phyloP scores from a whole-genome alignment of 1,140 invertebrate species.

The Hycleus cichorii region DNA sequence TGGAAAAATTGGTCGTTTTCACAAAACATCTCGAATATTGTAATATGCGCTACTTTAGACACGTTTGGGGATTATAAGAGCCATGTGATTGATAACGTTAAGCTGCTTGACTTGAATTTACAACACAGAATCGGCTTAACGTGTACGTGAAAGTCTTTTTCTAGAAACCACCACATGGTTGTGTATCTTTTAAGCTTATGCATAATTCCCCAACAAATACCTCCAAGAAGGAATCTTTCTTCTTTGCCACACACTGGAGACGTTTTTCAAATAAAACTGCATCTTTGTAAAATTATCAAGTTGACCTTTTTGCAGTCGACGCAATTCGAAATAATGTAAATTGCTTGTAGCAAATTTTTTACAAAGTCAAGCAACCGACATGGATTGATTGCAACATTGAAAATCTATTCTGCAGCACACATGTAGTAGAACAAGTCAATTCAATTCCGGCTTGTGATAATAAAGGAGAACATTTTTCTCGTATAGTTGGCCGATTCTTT shows the following conservation, averaged over 20 bases:
- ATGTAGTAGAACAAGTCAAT: constrained; percentile 9
- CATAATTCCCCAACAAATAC: too few species aligned
- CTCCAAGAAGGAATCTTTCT: too few species aligned
- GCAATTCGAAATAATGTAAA: constrained; percentile 5
- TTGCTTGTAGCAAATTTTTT: constrained; percentile 12
- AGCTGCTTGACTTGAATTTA: constrained; percentile 22
- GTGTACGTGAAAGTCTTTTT: constrained; percentile 10
- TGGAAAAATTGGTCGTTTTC: too few species aligned
- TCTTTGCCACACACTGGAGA: too few species aligned
- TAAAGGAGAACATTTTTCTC: neutral
- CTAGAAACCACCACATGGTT: constrained; percentile 3
- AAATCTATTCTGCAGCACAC: constrained; percentile 11
- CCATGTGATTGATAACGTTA: constrained; percentile 19
- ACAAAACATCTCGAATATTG: too few species aligned
- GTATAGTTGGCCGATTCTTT: neutral
- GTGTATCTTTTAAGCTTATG: too few species aligned
- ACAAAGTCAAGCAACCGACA: constrained; percentile 8
- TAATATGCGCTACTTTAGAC: neutral
- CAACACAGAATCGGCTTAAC: constrained; percentile 19
- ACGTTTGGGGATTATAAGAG: constrained; percentile 12
- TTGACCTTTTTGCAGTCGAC: too few species aligned
- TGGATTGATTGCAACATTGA: constrained; percentile 4
- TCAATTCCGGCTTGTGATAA: constrained; percentile 2
- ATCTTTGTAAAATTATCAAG: too few species aligned
- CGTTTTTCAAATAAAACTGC: too few species aligned